A percentile compares a stretch with the other conserved stretches of the same genome.
phyloP scores from a whole-genome alignment of 53 echinoderm and acorn worm genomes.

The Apostichopus leukothele region DNA sequence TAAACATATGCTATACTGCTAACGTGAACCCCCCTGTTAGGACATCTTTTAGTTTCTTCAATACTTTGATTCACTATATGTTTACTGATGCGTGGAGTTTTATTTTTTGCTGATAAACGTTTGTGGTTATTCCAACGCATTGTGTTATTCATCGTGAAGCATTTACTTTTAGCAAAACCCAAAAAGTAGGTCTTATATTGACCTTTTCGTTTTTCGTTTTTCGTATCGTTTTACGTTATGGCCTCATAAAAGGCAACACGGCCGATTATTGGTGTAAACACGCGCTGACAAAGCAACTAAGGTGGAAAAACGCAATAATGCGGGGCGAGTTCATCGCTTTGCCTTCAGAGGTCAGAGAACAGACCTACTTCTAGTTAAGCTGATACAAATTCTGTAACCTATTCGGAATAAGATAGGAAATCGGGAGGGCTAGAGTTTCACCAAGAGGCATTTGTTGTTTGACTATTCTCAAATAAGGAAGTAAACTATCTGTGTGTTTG shows the following conservation, averaged over 20 bases:
- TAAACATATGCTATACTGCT: too few relatives aligned
- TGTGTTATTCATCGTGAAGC: too few relatives aligned
- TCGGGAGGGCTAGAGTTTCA: background rate
- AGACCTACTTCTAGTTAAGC: background rate
- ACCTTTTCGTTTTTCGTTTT: background rate
- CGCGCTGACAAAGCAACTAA: background rate
- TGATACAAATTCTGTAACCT: background rate
- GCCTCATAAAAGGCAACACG: background rate
- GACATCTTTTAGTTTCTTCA: too few relatives aligned
- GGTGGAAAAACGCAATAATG: background rate
- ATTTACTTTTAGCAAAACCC: background rate
- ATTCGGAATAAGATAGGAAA: background rate
- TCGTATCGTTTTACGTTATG: background rate
- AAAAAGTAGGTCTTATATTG: background rate
- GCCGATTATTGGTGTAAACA: background rate
- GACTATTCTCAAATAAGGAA: too few relatives aligned
- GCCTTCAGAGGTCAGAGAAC: background rate
- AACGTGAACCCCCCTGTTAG: too few relatives aligned
- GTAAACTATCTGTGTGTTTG: background rate
- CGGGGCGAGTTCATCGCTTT: background rate
- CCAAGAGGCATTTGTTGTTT: background rate
- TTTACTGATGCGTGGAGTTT: too few relatives aligned
- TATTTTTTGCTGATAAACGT: too few relatives aligned
- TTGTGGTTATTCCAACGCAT: too few relatives aligned
- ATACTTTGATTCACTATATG: too few relatives aligned